Base-by-base conservation (phyloP, 2,113 vertebrate genomes). In the Aleadryas rufinucha region DNA sequence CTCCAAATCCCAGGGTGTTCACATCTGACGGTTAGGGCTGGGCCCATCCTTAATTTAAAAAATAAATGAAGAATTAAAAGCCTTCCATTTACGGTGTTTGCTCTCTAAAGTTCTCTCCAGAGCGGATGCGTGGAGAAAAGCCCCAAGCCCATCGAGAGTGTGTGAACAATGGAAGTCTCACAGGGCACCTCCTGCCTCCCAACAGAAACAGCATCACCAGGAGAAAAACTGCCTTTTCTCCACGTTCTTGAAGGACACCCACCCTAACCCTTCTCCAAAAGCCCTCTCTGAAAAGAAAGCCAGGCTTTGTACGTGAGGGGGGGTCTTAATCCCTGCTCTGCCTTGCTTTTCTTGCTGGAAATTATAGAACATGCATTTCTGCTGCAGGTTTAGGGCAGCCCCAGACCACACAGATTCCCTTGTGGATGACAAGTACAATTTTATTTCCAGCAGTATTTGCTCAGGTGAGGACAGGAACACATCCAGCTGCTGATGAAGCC, bases 1-100 rank as follows among this genome's bases (percentile, higher is more conserved):
- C 69, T 94, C 61, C 65, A 89, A 75, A 76, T 92, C 89, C 84
- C 77, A 56, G 87, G 11, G 44, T 82, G 20, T 76, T 96, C 87
- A 69, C 53, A 76, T 92, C 61, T 95, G 78, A 84, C 65, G 49
- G 20, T 76, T 93, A 94, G 53, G 69, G 49, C 57, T 82, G 31
- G 57, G 59, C 31, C 26, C 74, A 45, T 47, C 53, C 78, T 60
- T 87, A 89, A 94, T 85, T 81, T 5, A 87, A 94, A 94, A 91
- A 78, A 76, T 10, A 63, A 82, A 87, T 84, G 39, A 66, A 82
- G 56, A 84, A 82, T 91, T 74, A 52, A 64, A 87, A 94, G 26
- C n/a, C 41, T 94, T 81, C 69, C 57, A 76, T 92, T 84, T 93
- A 65, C n/a, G 3, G 57, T 13, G 2, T 61, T 90, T 71, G 26